These are phyloP conservation scores for Meta bourneti DNA, from an alignment of 2,888 invertebrate species.

Conservation along the genomic window DNA sequence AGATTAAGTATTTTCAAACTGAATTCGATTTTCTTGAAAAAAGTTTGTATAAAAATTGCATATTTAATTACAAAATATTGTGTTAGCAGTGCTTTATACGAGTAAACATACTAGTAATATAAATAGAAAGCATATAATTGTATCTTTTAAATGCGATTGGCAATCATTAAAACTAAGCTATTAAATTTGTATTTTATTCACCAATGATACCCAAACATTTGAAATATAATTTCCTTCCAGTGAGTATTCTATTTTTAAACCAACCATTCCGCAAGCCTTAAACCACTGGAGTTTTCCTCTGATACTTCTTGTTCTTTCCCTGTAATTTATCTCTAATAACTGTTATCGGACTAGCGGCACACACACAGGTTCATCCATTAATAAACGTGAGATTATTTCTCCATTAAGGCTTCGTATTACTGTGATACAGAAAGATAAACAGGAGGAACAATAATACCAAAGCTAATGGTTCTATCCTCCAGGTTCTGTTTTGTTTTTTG, in stretches of 20 bases:
- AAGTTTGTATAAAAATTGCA: no score
- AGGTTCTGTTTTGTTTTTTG: constrained; percentile 7
- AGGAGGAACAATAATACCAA: constrained; percentile 19
- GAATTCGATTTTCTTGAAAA: no score
- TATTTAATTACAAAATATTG: no score
- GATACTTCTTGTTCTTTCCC: not conserved
- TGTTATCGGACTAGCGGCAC: constrained; percentile 4
- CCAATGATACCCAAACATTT: not conserved
- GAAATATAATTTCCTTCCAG: not conserved
- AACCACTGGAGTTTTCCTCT: not conserved
- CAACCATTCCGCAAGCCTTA: not conserved
- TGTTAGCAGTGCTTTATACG: no score
- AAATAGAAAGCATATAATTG: no score
- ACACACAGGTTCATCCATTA: constrained; percentile 10
- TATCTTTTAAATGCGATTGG: no score
- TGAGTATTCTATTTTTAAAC: not conserved
- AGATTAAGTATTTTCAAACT: no score
- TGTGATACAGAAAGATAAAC: constrained; percentile 10
- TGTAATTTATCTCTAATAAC: constrained; percentile 22
- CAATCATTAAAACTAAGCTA: no score
- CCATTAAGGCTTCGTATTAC: constrained; percentile 41
- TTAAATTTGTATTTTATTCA: no score
- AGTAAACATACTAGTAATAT: no score
- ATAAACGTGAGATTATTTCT: constrained; percentile 39
- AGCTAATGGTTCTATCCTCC: constrained; percentile 25